Evolutionary conservation across 2,888 invertebrate species (phyloP), one percentile per base, ranked within the genome.

Genomic region (Nymphalis polychloros): DNA sequence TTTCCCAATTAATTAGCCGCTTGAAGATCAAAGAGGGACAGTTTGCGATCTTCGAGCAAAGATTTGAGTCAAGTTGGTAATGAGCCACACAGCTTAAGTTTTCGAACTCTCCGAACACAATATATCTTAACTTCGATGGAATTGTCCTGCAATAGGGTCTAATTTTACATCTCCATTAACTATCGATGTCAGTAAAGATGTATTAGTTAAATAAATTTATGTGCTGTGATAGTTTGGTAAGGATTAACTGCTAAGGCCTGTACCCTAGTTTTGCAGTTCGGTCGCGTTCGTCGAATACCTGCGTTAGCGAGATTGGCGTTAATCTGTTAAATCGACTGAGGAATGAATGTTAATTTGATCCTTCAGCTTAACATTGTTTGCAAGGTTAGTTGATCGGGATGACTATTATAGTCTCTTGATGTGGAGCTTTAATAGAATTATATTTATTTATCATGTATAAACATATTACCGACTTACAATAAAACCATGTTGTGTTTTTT

Each of bases 1-100:
- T 84, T 79, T 82, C 84, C 83, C 84, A 86, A 88, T 90, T 88
- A 89, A 89, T 89, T 88, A 89, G 86, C 85, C 83, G 84, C 86
- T 85, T 84, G 82, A 86, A 87, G 88, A 91, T 90, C 89, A 89
- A 90, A 90, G 88, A 80, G 80, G 78, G 53, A 31, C 80, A 82
- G 85, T 84, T 86, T 81, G 79, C 78, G 80, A 87, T 84, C 82
- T 79, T 80, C 77, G 77, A 76, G 81, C 79, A 84, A 86, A 89
- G 85, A 84, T 85, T 76, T 84, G 77, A 84, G 83, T 84, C 84
- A 84, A 86, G 81, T 86, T 83, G 76, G 82, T 83, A 84, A 87
- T 86, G 81, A 86, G 81, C 73, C 82, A 85, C 86, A 86, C 89
- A 88, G 86, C 86, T 88, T 84, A 86, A 89, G 86, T 88, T 88